Evolutionary conservation across 64 coral and sea anemone genomes (phyloP).

Genomic region (Trachythela sp.): DNA sequence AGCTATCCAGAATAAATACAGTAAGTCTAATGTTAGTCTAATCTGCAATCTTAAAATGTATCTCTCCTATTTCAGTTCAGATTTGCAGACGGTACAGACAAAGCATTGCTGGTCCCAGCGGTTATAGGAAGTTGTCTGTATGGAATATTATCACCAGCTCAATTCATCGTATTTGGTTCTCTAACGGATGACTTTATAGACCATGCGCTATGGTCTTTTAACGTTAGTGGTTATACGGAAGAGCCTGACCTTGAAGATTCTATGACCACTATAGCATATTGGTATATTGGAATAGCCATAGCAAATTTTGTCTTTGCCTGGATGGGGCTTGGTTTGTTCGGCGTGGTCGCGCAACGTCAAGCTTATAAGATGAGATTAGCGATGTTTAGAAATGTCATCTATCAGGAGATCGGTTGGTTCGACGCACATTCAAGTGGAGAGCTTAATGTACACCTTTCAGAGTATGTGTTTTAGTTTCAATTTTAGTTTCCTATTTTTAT

Average conservation of each 20-base stretch:
- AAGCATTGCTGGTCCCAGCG: neutral
- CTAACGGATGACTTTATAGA: neutral
- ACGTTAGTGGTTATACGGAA: neutral
- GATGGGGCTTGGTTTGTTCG: neutral
- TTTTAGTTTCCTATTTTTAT: neutral
- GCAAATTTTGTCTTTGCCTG: neutral
- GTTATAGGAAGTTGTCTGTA: neutral
- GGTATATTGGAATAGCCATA: neutral
- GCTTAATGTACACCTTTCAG: neutral
- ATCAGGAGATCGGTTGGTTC: conserved; percentile 16
- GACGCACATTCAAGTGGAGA: neutral
- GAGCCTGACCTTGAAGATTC: neutral
- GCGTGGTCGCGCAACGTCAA: neutral
- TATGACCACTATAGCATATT: neutral
- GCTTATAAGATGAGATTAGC: neutral
- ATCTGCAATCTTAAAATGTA: too few species aligned
- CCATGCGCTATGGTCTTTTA: neutral
- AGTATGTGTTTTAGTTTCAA: neutral
- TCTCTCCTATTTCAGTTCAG: neutral
- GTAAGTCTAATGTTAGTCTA: too few species aligned
- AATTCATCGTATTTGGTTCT: neutral
- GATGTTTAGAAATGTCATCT: conserved; percentile 10
- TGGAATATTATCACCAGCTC: neutral
- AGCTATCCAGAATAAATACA: too few species aligned
- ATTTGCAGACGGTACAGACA: neutral